Percentiles rank a stretch among this genome's conserved stretches.
Evolutionary conservation across 2,113 vertebrate species (phyloP).

Genomic region (Acrocephalus arundinaceus): DNA sequence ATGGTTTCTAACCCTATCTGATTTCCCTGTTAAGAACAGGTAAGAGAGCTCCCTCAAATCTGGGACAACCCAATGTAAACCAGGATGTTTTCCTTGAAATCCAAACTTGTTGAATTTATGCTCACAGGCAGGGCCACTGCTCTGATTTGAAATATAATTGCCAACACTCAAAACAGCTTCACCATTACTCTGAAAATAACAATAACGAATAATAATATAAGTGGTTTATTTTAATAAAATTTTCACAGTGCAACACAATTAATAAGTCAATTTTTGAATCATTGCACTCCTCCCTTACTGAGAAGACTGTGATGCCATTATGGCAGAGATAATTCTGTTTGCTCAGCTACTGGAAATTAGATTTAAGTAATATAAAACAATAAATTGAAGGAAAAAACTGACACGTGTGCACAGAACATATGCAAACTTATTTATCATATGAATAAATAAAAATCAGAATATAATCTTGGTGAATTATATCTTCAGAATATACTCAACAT

Average conservation of each 20-base stretch:
- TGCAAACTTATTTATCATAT: background rate
- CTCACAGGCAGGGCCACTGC: background rate
- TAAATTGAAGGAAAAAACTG: background rate
- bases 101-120: background rate
- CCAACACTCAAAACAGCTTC: background rate
- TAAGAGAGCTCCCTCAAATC: background rate
- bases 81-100: background rate
- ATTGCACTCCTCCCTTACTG: background rate
- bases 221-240: background rate
- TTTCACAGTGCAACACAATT: background rate
- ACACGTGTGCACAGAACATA: background rate
- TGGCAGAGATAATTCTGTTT: background rate
- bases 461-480: background rate
- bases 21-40: background rate
- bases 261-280: background rate
- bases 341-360: background rate
- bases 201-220: background rate
- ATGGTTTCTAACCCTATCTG: background rate
- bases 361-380: background rate
- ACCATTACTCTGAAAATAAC: background rate
- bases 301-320: background rate
- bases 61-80: background rate
- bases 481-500: background rate
- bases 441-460: background rate
- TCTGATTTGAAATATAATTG: background rate